Base-by-base conservation (phyloP, 2,888 invertebrate genomes). In the Drosophila picticornis region DNA sequence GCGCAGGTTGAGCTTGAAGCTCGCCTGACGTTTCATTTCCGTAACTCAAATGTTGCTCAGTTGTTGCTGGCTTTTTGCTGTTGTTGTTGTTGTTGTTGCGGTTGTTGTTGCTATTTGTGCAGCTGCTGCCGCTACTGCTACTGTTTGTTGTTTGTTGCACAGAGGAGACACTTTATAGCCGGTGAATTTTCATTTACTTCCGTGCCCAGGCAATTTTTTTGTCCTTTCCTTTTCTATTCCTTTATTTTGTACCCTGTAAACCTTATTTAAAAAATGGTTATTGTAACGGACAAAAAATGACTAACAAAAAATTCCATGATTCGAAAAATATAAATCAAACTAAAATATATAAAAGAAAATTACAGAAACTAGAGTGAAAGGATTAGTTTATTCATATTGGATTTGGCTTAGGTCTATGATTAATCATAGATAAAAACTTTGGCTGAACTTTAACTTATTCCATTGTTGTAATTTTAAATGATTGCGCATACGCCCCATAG, bases 21-120 rank as follows among this genome's bases (percentile, higher is more conserved):
- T 61, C n/a, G 58, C 60, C 77, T 87, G 91, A 89, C 86, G 82
- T 86, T 89, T 86, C 91, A 86, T 86, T 86, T 90, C 91, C 91
- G 90, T 86, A 89, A 87, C 89, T 90, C 90, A 90, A 90, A 90
- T 61, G 90, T 74, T 72, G 75, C 74, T 70, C 74, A 58, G 63
- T 76, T 76, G 76, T 43, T 79, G 64, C 38, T 48, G 61, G 55
- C 38, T 63, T 46, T 38, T 40, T 52, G 46, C 13, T 48, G 56
- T 16, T 43, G 46, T 32, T 32, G 31, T 27, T 27, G 29, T 29
- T n/a, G n/a, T 29, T 61, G 74, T 25, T 68, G 63, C n/a, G n/a
- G n/a, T 40, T 32, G 61, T 52, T 32, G 57, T 48, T 58, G 53
- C 50, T 70, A 29, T 53, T 52, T 57, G 38, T 75, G 51, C 56